Evolutionary conservation across 2,888 invertebrate genomes (phyloP), one percentile per base, ranked within the genome.

Genomic region (Nemurella pictetii): DNA sequence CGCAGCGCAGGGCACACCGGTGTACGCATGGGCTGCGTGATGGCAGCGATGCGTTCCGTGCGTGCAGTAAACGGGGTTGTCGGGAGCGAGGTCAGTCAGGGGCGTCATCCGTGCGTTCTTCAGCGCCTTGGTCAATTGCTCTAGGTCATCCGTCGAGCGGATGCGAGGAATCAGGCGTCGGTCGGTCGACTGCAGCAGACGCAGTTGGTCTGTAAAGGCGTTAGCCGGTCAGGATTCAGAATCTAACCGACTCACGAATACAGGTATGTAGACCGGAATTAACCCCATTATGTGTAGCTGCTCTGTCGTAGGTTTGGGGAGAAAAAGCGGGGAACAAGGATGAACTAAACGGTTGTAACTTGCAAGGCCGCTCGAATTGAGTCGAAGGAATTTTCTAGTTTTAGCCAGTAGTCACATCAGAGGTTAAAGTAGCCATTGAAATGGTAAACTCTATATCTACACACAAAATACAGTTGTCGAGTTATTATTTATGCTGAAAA

Each of bases 11-110:
- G 97, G 97, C 84, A 97, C 92, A 12, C 96, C 96, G 1, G 97
- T 97, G 89, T 97, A 97, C 30, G 97, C 97, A 90, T 97, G 97
- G 12, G 97, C 95, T 0, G 97, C 97, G 89, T 98, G 97, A 89
- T 95, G 95, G 91, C 98, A 98, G 87, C 97, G 93, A 89, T 97
- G 96, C 0, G 97, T 97, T 89, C 95, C 95, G 87, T 95, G 95
- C 20, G 96, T 96, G 89, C 97, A 98, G 85, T 95, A 92, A 87
- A 95, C 93, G 0, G 96, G 95, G 89, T 96, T 96, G 88, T 95
- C 95, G 27, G 88, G 88, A 2, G 88, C 87, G 29, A 88, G 88
- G 83, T 89, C 89, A 35, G 89, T 85, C 26, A 89, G 88, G 0
- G 89, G 89, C 82, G 89, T 88, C 5, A 88, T 87, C 78, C 88